phyloP scores from a whole-genome alignment of 2,888 invertebrate species.

The Onchidella celtica region DNA sequence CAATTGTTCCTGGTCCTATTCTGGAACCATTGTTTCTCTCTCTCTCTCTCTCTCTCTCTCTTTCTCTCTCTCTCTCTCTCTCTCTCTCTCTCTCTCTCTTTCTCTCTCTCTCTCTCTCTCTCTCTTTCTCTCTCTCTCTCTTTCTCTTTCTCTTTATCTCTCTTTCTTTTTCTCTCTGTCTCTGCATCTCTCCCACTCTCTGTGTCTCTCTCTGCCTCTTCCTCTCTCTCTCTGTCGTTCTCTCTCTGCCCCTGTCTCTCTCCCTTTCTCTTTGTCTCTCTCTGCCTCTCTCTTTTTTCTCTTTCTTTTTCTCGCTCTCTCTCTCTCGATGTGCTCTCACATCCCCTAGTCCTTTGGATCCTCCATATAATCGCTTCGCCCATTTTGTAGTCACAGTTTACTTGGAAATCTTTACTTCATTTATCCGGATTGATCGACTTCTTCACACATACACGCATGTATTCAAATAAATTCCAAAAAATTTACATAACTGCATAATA shows the following conservation, averaged over 20 bases:
- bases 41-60: background rate
- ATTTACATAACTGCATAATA: too few relatives aligned
- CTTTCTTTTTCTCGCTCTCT: background rate
- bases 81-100: background rate
- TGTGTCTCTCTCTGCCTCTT: slow-evolving; percentile 1
- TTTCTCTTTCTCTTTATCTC: slow-evolving; percentile 5
- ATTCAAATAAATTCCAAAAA: too few relatives aligned
- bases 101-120: background rate
- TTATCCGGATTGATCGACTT: too few relatives aligned
- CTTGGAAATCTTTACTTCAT: too few relatives aligned
- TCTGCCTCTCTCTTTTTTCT: background rate
- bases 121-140: too few relatives aligned
- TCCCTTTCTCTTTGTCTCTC: background rate
- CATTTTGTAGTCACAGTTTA: too few relatives aligned
- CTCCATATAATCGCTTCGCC: too few relatives aligned
- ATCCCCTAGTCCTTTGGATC: too few relatives aligned
- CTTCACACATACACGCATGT: too few relatives aligned
- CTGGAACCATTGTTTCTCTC: background rate
- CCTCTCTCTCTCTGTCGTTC: slow-evolving; percentile 17
- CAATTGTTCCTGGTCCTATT: background rate
- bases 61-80: background rate
- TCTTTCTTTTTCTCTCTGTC: slow-evolving; percentile 2
- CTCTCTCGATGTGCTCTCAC: background rate
- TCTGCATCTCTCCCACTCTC: slow-evolving; percentile 1
- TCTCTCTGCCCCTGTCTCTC: background rate